Evolutionary conservation across 2,797 vertebrate genomes (phyloP).

Genomic region (Gobionotothen gibberifrons): DNA sequence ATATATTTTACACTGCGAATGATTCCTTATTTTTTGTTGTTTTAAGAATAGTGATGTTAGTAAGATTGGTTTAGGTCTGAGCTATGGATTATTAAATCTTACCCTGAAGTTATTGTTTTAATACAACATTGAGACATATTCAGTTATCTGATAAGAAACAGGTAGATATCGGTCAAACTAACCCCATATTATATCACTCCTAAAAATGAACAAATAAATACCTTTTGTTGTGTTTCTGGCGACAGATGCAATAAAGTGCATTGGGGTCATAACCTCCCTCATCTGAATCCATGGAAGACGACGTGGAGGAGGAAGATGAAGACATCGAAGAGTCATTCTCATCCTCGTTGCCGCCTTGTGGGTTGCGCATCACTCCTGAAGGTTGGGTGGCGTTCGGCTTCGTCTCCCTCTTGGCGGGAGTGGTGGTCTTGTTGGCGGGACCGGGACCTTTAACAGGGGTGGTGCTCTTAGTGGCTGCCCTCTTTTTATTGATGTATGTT

Average conservation of each 20-base stretch:
- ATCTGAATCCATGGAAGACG: constrained; percentile 87
- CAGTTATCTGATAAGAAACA: too few species aligned
- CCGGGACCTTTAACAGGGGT: constrained; percentile 32
- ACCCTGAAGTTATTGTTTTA: too few species aligned
- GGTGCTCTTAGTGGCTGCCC: constrained; percentile 70
- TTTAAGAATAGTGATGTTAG: too few species aligned
- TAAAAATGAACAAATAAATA: constrained; percentile 61
- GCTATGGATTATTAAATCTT: too few species aligned
- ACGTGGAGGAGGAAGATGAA: constrained; percentile 52
- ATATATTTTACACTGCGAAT: too few species aligned
- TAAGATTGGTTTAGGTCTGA: too few species aligned
- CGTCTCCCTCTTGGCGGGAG: constrained; percentile 72
- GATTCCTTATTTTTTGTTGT: too few species aligned
- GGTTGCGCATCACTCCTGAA: constrained; percentile 46
- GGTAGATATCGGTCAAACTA: too few species aligned
- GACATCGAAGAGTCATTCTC: constrained; percentile 59
- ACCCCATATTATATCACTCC: too few species aligned
- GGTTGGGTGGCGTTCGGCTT: constrained; percentile 52
- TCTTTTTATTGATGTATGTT: constrained; percentile 80
- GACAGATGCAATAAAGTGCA: constrained; percentile 96
- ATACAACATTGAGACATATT: too few species aligned
- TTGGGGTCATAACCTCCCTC: constrained; percentile 94
- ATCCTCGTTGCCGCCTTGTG: constrained; percentile 42
- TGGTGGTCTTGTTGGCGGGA: constrained; percentile 46
- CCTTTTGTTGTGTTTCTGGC: constrained; percentile 98